These are phyloP conservation scores for Choristoneura rosaceana DNA, from an alignment of 2,888 invertebrate genomes.

Conservation along the genomic window DNA sequence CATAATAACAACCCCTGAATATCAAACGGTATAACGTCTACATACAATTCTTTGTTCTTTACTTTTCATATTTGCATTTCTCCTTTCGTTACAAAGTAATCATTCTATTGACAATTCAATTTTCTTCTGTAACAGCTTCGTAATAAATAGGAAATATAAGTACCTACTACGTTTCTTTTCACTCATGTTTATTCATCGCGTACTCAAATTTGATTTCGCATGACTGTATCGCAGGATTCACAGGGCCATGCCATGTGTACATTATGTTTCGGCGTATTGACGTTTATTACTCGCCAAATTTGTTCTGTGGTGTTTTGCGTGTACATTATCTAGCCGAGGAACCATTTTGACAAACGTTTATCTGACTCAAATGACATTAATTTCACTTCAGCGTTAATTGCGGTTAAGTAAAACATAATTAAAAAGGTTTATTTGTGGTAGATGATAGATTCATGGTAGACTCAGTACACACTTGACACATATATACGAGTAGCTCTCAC, in stretches of 20 bases:
- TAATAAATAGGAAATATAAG: slow-evolving; percentile 26
- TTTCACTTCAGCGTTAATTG: background rate
- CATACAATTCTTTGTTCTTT: slow-evolving; percentile 9
- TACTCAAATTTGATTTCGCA: slow-evolving; percentile 36
- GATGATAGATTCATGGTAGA: no score
- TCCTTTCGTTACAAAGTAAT: slow-evolving; percentile 31
- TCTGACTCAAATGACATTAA: background rate
- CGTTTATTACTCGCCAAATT: slow-evolving; percentile 36
- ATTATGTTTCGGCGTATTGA: slow-evolving; percentile 32
- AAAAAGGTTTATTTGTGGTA: background rate
- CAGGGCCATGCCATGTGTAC: slow-evolving; percentile 29
- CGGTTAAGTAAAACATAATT: background rate
- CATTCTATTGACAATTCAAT: slow-evolving; percentile 40
- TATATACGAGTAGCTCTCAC: no score
- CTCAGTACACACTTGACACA: no score
- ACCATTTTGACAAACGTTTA: slow-evolving; percentile 9
- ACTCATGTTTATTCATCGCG: slow-evolving; percentile 38
- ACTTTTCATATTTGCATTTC: slow-evolving; percentile 27
- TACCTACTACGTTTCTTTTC: slow-evolving; percentile 26
- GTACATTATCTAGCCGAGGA: slow-evolving; percentile 3
- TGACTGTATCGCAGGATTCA: slow-evolving; percentile 30
- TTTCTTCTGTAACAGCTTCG: slow-evolving; percentile 27
- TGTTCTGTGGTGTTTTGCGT: slow-evolving; percentile 12
- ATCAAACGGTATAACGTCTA: slow-evolving; percentile 15
- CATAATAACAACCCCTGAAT: slow-evolving; percentile 1